phyloP scores from a whole-genome alignment of 92 coral and sea anemone genomes.

The Ricordea florida region DNA sequence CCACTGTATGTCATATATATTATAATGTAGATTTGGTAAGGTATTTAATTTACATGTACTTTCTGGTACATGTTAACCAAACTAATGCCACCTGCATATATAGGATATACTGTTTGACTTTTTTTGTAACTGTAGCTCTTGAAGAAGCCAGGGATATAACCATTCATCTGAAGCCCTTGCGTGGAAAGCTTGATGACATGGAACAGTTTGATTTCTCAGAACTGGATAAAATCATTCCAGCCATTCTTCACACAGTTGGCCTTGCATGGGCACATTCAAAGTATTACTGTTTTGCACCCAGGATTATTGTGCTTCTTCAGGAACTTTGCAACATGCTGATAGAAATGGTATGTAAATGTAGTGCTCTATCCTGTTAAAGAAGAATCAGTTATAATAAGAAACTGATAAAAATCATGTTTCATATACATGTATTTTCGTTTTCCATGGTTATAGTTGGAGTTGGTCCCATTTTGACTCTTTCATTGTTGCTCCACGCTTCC shows the following conservation, averaged over 20 bases:
- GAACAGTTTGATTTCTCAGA: conserved; percentile 98
- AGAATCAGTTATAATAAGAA: neutral
- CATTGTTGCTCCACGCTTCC: too few relatives aligned
- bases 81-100: neutral
- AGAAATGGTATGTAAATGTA: conserved; percentile 90
- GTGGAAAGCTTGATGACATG: conserved; percentile 95
- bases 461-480: too few relatives aligned
- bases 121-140: conserved; percentile 56
- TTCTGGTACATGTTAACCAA: neutral
- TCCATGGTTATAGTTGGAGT: too few relatives aligned
- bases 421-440: too few relatives aligned
- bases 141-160: conserved; percentile 98
- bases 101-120: neutral
- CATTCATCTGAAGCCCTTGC: conserved; percentile 87
- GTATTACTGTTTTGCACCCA: conserved; percentile 93
- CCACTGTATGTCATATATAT: too few relatives aligned
- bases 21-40: neutral
- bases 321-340: conserved; percentile 98
- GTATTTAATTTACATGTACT: neutral
- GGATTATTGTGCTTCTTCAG: conserved; percentile 92
- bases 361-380: too few relatives aligned
- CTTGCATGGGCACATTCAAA: conserved; percentile 97
- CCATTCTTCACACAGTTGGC: conserved; percentile 91
- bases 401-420: too few relatives aligned
- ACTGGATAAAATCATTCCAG: conserved; percentile 86